These are phyloP conservation scores for Onychomys arenicola DNA, from an alignment of 2,797 vertebrate species.

Conservation along the genomic window DNA sequence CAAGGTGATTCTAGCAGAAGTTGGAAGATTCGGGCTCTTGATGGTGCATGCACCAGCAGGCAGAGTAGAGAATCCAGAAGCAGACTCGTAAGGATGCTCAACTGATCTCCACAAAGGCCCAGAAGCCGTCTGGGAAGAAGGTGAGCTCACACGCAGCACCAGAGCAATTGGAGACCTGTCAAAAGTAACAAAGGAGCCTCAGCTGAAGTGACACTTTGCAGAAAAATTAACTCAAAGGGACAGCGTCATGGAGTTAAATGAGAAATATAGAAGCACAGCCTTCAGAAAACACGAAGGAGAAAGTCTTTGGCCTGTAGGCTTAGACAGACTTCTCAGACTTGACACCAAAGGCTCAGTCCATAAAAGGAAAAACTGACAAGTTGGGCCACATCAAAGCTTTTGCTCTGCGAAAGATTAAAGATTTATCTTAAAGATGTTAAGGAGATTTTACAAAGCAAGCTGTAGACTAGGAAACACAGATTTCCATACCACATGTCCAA, in stretches of 20 bases:
- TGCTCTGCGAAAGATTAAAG: background rate
- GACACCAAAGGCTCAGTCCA: background rate
- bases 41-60: background rate
- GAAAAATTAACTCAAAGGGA: slow-evolving; percentile 19
- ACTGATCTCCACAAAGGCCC: slow-evolving; percentile 1
- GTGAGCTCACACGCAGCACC: background rate
- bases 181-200: background rate
- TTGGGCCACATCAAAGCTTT: background rate
- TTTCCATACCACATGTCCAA: background rate
- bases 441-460: background rate
- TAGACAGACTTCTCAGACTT: background rate
- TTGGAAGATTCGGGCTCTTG: background rate
- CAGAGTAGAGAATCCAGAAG: background rate
- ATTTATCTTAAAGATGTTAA: background rate
- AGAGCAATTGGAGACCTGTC: background rate
- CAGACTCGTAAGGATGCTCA: background rate
- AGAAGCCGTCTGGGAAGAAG: background rate
- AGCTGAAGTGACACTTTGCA: background rate
- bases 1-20: background rate
- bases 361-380: background rate
- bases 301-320: background rate
- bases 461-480: background rate
- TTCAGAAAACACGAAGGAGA: slow-evolving; percentile 14
- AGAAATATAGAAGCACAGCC: background rate
- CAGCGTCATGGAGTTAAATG: background rate